Evolutionary conservation across 1,140 invertebrate genomes (phyloP).

Genomic region (Sinonovacula constricta): DNA sequence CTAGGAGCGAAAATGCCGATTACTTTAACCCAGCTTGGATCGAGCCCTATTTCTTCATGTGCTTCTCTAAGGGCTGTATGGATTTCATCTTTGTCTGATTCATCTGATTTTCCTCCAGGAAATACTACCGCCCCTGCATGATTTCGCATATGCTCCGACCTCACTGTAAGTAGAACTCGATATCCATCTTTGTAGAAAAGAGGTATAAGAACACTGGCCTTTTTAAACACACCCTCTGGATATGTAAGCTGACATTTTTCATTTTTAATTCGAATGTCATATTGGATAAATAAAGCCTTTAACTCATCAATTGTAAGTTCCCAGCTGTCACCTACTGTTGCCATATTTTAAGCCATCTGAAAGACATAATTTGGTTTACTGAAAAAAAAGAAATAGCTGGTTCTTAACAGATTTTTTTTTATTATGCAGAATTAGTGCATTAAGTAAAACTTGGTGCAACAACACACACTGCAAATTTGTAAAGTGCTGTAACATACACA

Average conservation of each 20-base stretch:
- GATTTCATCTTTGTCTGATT: constrained; percentile 50
- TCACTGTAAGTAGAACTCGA: constrained; percentile 52
- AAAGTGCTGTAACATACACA: too few relatives aligned
- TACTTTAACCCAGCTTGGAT: constrained; percentile 46
- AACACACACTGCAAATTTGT: too few relatives aligned
- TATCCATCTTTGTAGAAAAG: constrained; percentile 48
- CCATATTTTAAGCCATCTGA: too few relatives aligned
- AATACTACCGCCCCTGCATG: constrained; percentile 58
- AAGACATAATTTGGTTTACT: too few relatives aligned
- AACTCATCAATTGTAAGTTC: too few relatives aligned
- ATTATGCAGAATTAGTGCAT: too few relatives aligned
- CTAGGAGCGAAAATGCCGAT: constrained; percentile 51
- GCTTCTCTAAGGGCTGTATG: constrained; percentile 62
- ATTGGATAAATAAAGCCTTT: too few relatives aligned
- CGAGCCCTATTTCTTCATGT: constrained; percentile 64
- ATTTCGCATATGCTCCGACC: constrained; percentile 44
- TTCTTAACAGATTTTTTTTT: too few relatives aligned
- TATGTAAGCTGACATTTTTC: constrained; percentile 13
- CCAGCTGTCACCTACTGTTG: too few relatives aligned
- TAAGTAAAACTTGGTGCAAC: too few relatives aligned
- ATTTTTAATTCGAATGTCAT: constrained; percentile 17
- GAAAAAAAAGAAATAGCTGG: too few relatives aligned
- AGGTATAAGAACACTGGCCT: constrained; percentile 60
- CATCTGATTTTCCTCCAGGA: constrained; percentile 61
- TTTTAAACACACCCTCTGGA: constrained; percentile 14